phyloP scores from a whole-genome alignment of 2,888 invertebrate species.

The Embidobia sp. region DNA sequence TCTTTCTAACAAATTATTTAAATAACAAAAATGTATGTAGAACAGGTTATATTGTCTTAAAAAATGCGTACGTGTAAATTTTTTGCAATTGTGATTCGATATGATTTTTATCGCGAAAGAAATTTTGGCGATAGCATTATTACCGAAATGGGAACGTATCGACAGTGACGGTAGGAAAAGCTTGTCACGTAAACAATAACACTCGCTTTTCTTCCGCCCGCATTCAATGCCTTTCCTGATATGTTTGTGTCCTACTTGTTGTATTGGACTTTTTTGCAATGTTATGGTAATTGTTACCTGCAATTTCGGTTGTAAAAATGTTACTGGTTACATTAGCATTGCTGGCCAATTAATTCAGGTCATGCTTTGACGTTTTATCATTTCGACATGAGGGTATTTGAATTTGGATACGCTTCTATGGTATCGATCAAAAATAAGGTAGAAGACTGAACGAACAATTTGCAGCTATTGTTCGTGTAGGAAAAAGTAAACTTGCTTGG shows the following conservation, averaged over 20 bases:
- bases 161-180: too few species aligned
- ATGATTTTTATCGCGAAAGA: constrained; percentile 1
- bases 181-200: neutral
- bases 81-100: neutral
- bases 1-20: too few species aligned
- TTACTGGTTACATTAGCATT: constrained; percentile 7
- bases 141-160: neutral
- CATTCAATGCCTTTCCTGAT: neutral
- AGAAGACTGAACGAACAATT: neutral
- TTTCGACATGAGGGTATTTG: neutral
- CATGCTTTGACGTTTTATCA: constrained; percentile 7
- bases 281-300: constrained; percentile 8
- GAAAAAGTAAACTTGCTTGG: too few species aligned
- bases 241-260: constrained; percentile 8
- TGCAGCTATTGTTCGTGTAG: too few species aligned
- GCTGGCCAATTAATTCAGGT: neutral
- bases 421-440: neutral
- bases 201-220: constrained; percentile 10
- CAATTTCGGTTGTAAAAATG: constrained; percentile 3
- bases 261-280: neutral
- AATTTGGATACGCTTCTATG: too few species aligned
- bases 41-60: too few species aligned
- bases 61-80: too few species aligned
- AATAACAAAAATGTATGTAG: too few species aligned
- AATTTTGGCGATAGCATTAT: constrained; percentile 12